phyloP scores from a whole-genome alignment of 2,113 vertebrate genomes.

The Otis tarda region DNA sequence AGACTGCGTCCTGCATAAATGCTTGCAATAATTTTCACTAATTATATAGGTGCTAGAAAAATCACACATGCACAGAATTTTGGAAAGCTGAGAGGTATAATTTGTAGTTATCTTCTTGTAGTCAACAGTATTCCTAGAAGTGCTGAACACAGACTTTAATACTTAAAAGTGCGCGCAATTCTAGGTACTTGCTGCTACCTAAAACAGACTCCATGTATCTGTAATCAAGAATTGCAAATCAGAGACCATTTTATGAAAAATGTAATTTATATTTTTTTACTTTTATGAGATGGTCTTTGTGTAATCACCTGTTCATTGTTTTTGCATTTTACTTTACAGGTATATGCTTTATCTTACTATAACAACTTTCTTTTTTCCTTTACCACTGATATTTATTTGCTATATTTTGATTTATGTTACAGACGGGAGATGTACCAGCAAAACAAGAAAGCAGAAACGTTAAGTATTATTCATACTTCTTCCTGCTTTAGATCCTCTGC shows the following conservation, averaged over 20 bases:
- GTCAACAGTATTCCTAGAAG: background rate
- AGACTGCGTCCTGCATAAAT: background rate
- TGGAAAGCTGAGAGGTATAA: background rate
- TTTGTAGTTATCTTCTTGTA: background rate
- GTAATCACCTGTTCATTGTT: background rate
- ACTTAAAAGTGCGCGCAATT: background rate
- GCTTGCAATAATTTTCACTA: background rate
- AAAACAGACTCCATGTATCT: background rate
- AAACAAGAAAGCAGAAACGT: constrained; percentile 71
- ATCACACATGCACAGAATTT: background rate
- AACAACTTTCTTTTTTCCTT: constrained; percentile 73
- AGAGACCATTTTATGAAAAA: background rate
- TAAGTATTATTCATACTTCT: background rate
- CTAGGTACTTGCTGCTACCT: background rate
- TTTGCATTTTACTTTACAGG: constrained; percentile 42
- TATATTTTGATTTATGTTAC: constrained; percentile 75
- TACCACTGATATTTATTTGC: constrained; percentile 65
- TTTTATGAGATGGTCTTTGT: background rate
- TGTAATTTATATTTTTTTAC: background rate
- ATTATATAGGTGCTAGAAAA: background rate
- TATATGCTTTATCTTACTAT: constrained; percentile 68
- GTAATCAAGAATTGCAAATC: background rate
- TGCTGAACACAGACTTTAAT: background rate
- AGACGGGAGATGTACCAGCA: constrained; percentile 66
- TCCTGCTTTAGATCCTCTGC: background rate